Base-by-base conservation (phyloP, 1,140 invertebrate species). In the Bombus impatiens region DNA sequence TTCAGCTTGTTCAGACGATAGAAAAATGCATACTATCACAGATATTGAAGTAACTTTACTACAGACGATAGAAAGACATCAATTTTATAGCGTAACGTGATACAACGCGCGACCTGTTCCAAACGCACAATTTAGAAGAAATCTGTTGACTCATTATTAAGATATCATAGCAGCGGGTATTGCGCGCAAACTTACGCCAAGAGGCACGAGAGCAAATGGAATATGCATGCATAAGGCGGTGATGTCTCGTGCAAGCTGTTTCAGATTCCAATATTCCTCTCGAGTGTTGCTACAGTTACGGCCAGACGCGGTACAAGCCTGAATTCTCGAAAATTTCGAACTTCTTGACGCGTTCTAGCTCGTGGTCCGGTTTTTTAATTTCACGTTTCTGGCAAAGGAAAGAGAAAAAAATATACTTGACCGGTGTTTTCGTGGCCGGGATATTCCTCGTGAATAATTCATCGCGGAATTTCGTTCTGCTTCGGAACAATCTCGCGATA, bases 191-290 rank as follows among this genome's bases (percentile, higher is more conserved):
- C 18, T 32, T 32, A 42, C 65, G 82, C 44, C n/a, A 84, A 59
- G 82, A 57, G 71, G 35, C n/a, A 37, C 35, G 44, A 32, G 2
- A 59, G 68, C 65, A 47, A 84, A 76, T 78, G 75, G 76, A 84
- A 84, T 84, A 84, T 72, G 83, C 83, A 80, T 84, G 77, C 83
- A 78, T 40, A 76, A 79, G 83, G 28, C 68, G 8, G n/a, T 4
- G 77, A 80, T 85, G 83, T 74, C 78, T 65, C 70, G 53, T 25
- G 68, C 83, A 74, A 44, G 22, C 53, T 47, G 53, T 22, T 74
- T 68, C 37, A 32, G 78, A 80, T 80, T 85, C 78, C 78, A 85
- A 85, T 85, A 85, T 85, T 62, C 83, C 67, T 12, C 70, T 47
- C 53, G 53, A 40, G 57, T 25, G 28, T 40, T 47, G 32, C 37